Base-by-base conservation (phyloP, 2,113 vertebrate species). In the Tychaedon coryphoeus region DNA sequence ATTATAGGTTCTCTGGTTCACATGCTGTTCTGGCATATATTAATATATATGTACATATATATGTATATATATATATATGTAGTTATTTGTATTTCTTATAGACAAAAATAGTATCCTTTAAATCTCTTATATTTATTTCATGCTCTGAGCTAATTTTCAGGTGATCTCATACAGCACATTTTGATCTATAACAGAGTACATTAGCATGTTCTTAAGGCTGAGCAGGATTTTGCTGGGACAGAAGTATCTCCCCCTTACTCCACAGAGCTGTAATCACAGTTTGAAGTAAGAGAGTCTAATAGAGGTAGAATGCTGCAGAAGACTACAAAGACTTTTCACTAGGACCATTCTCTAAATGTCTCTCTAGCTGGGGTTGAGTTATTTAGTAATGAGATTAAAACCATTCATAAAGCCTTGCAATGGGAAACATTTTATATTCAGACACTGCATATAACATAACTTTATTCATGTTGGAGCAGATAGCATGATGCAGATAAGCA, bases 11-110 rank as follows among this genome's bases (percentile, higher is more conserved):
- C 4, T 60, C 20, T 79, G 15, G 2, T 50, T 57, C 4, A 20
- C 3, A 2, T 24, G 28, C 5, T 45, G 1, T 50, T 72, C 26
- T n/a, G n/a, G n/a, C n/a, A n/a, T n/a, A n/a, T n/a, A n/a, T n/a
- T n/a, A n/a, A n/a, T n/a, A n/a, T n/a, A n/a, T n/a, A n/a, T n/a
- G n/a, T n/a, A n/a, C n/a, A n/a, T n/a, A n/a, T n/a, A n/a, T n/a
- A n/a, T n/a, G n/a, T n/a, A n/a, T n/a, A n/a, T n/a, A n/a, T n/a
- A n/a, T n/a, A n/a, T n/a, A n/a, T n/a, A n/a, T n/a, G n/a, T n/a
- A n/a, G n/a, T n/a, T n/a, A n/a, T n/a, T n/a, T n/a, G n/a, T n/a
- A n/a, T n/a, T 28, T 10, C 4, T 79, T 66, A 31, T 2, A 28
- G 38, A 33, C 15, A 74, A 86, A 84, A 18, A 1, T 12, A 12